These are phyloP conservation scores for Hormaphis cornu DNA, from an alignment of 1,140 invertebrate genomes.

Conservation along the genomic window DNA sequence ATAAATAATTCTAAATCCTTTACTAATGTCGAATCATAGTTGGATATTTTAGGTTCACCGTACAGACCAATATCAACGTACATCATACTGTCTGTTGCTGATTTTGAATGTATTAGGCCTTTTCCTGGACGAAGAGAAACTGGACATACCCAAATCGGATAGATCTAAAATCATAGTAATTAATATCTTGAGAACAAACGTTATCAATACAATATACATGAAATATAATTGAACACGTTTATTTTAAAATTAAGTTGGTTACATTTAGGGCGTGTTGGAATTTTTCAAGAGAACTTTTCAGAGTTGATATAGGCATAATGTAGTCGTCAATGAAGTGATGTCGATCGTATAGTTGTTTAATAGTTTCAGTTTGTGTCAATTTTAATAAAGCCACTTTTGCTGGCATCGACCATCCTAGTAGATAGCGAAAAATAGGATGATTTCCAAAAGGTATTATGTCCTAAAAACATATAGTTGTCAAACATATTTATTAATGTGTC, in stretches of 20 bases:
- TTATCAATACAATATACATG: too few relatives aligned
- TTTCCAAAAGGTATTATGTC: conserved; percentile 83
- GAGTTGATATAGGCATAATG: conserved; percentile 57
- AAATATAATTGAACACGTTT: too few relatives aligned
- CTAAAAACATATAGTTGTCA: conserved; percentile 44
- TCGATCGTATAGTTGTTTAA: conserved; percentile 65
- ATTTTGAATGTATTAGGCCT: conserved; percentile 57
- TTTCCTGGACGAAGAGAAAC: conserved; percentile 59
- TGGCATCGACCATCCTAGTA: conserved; percentile 72
- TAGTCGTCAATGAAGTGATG: conserved; percentile 78
- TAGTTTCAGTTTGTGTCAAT: conserved; percentile 63
- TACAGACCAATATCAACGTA: conserved; percentile 74
- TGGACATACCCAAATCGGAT: conserved; percentile 77
- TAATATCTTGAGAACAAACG: too few relatives aligned
- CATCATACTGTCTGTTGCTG: conserved; percentile 48
- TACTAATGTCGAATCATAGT: conserved; percentile 55
- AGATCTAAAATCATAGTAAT: conserved; percentile 49
- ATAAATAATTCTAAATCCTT: conserved; percentile 63
- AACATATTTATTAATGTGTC: not conserved
- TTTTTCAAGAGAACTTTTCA: conserved; percentile 53
- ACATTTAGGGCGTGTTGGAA: conserved; percentile 64
- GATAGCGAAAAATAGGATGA: conserved; percentile 58
- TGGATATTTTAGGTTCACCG: conserved; percentile 56
- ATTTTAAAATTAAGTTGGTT: conserved; percentile 30
- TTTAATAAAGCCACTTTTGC: conserved; percentile 76